Evolutionary conservation across 35 echinoderm and acorn worm species (phyloP).

Genomic region (Ophioderma brevispina): DNA sequence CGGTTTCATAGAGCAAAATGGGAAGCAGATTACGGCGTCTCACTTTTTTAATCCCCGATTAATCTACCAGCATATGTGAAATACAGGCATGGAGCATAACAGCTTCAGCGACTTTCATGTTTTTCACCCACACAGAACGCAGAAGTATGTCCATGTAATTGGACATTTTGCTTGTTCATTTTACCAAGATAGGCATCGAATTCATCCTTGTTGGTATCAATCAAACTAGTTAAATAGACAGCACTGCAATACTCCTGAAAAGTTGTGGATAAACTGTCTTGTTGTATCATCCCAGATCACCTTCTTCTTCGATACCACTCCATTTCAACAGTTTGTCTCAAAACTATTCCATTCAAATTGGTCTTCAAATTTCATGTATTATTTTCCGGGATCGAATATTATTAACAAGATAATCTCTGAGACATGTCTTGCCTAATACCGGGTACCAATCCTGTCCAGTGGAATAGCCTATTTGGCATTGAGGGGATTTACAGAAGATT

Average conservation of each 20-base stretch:
- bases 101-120: neutral
- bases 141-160: conserved; percentile 11
- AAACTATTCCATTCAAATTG: too few relatives aligned
- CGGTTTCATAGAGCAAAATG: neutral
- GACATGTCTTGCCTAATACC: neutral
- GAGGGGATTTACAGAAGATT: too few relatives aligned
- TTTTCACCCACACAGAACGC: conserved; percentile 19
- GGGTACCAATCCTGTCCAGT: neutral
- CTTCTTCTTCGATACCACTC: neutral
- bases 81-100: neutral
- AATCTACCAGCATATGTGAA: too few relatives aligned
- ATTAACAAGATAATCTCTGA: neutral
- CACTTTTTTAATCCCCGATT: neutral
- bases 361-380: neutral
- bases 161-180: neutral
- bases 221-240: neutral
- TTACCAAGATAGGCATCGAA: neutral
- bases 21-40: neutral
- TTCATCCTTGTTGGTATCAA: neutral
- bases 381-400: neutral
- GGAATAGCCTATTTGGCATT: neutral
- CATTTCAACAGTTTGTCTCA: neutral
- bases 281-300: neutral
- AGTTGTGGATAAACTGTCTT: conserved; percentile 4
- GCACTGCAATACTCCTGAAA: conserved; percentile 36